These are phyloP conservation scores for Yasuhikotakia modesta DNA, from an alignment of 2,797 vertebrate genomes.

Conservation along the genomic window DNA sequence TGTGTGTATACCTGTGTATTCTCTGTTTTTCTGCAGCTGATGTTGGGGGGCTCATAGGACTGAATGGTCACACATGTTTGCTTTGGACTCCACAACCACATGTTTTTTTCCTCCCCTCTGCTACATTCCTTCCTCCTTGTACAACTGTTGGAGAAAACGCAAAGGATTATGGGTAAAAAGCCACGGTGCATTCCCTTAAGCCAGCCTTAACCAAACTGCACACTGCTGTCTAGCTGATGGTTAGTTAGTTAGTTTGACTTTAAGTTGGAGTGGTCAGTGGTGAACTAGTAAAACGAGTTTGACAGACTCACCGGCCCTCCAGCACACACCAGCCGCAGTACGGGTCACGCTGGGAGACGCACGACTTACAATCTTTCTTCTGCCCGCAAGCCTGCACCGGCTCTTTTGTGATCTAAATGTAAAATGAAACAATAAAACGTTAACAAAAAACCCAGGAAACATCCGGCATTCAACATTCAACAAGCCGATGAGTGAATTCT, in stretches of 20 bases:
- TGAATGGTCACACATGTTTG: constrained; percentile 81
- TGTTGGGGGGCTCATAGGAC: constrained; percentile 80
- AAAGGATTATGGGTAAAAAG: not conserved
- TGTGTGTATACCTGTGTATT: not conserved
- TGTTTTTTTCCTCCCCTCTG: constrained; percentile 74
- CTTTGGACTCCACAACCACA: constrained; percentile 91
- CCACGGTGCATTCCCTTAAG: not conserved
- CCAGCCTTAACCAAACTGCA: not conserved
- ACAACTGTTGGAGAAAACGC: constrained; percentile 76
- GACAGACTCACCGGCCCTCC: constrained; percentile 79
- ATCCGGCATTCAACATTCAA: too few species aligned
- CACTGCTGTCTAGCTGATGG: not conserved
- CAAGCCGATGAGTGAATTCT: too few species aligned
- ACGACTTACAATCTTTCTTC: constrained; percentile 80
- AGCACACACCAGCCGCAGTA: constrained; percentile 97
- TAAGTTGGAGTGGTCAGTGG: not conserved
- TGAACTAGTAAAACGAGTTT: not conserved
- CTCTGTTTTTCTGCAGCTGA: constrained; percentile 81
- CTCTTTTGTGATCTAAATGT: constrained; percentile 81
- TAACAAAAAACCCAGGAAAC: too few species aligned
- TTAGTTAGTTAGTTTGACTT: not conserved
- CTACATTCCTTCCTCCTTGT: constrained; percentile 82
- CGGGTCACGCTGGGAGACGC: constrained; percentile 81
- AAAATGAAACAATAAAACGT: constrained; percentile 48
- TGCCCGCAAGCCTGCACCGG: constrained; percentile 86